These are phyloP conservation scores for Ips typographus DNA, from an alignment of 1,140 invertebrate genomes.

Conservation along the genomic window DNA sequence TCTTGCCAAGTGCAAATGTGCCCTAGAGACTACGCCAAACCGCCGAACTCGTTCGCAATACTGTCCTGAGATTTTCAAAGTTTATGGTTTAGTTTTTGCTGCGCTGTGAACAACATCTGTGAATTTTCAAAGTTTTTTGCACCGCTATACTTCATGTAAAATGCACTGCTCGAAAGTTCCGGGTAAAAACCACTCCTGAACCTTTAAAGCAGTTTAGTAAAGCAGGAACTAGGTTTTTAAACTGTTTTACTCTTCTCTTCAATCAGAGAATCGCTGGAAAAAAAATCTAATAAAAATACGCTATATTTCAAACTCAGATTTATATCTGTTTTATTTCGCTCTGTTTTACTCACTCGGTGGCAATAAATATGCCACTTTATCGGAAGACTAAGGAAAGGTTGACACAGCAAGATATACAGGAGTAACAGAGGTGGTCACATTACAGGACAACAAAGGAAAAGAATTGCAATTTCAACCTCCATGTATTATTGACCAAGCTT, in stretches of 20 bases:
- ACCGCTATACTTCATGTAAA: background rate
- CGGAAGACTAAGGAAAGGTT: background rate
- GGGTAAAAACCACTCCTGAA: no score
- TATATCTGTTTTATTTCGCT: conserved; percentile 1
- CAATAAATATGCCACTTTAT: background rate
- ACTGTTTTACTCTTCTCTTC: no score
- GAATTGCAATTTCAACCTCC: no score
- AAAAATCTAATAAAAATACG: no score
- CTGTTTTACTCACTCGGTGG: background rate
- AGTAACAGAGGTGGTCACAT: no score
- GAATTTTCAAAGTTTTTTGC: conserved; percentile 7
- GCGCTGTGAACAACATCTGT: conserved; percentile 8
- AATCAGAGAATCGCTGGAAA: no score
- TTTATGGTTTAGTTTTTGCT: conserved; percentile 19
- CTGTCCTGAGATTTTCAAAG: conserved; percentile 16
- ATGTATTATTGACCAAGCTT: no score
- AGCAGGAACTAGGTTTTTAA: no score
- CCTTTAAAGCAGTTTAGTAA: no score
- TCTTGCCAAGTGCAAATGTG: conserved; percentile 15
- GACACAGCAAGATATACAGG: background rate
- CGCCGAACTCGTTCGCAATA: conserved; percentile 5
- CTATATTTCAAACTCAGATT: background rate
- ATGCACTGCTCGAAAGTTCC: background rate
- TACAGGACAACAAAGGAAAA: no score
- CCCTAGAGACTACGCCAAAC: conserved; percentile 4